Evolutionary conservation across 2,888 invertebrate species (phyloP).

Genomic region (Panzeria rudis): DNA sequence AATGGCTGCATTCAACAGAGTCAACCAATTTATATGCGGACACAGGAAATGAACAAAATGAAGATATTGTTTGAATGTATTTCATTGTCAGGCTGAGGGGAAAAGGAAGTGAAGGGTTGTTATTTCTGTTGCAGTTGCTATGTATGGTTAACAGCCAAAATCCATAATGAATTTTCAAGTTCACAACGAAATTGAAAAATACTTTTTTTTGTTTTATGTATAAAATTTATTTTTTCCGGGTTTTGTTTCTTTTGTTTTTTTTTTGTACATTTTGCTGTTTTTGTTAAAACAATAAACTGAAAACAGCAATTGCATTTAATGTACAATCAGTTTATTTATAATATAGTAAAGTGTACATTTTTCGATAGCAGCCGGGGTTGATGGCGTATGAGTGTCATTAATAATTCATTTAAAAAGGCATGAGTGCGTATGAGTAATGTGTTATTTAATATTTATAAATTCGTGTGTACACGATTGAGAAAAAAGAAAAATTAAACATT

Average conservation of each 20-base stretch:
- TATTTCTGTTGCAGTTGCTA: slow-evolving; percentile 7
- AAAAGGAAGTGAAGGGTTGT: neutral
- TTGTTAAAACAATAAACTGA: slow-evolving; percentile 27
- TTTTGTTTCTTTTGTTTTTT: neutral
- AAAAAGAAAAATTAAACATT: neutral
- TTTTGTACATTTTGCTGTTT: slow-evolving; percentile 17
- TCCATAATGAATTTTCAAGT: slow-evolving; percentile 67
- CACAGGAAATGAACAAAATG: slow-evolving; percentile 69
- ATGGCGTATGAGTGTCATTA: slow-evolving; percentile 55
- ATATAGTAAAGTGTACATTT: neutral
- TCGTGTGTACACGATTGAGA: neutral
- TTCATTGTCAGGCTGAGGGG: slow-evolving; percentile 19
- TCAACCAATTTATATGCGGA: slow-evolving; percentile 70
- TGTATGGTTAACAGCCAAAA: slow-evolving; percentile 39
- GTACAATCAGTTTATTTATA: slow-evolving; percentile 45
- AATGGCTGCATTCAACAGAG: slow-evolving; percentile 64
- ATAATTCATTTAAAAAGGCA: slow-evolving; percentile 56
- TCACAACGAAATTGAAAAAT: slow-evolving; percentile 57
- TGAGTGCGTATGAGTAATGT: slow-evolving; percentile 47
- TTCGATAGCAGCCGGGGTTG: neutral
- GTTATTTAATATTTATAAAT: slow-evolving; percentile 37
- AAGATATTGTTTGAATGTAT: slow-evolving; percentile 52
- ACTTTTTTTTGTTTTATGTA: slow-evolving; percentile 11
- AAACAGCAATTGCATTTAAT: slow-evolving; percentile 33
- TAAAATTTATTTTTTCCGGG: slow-evolving; percentile 5